phyloP scores from a whole-genome alignment of 2,113 vertebrate genomes.

The Gnathonemus longibarbis region DNA sequence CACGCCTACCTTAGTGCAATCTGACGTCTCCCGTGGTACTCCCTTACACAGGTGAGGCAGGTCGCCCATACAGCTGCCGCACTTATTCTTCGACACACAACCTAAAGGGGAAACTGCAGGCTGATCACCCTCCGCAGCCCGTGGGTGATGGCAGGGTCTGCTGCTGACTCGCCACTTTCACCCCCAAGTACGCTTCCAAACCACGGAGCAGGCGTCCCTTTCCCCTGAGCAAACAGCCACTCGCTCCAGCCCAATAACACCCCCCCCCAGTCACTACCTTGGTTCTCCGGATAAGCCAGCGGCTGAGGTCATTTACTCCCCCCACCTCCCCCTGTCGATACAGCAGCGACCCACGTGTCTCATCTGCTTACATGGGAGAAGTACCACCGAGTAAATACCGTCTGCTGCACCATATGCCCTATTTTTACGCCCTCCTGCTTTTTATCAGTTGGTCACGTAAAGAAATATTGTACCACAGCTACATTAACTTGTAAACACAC shows the following conservation, averaged over 20 bases:
- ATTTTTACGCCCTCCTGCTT: background rate
- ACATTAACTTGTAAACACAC: background rate
- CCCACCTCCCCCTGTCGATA: slow-evolving; percentile 8
- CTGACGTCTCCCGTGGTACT: background rate
- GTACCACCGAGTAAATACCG: background rate
- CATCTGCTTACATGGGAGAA: slow-evolving; percentile 2
- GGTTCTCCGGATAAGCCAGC: slow-evolving; percentile 26
- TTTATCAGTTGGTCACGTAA: background rate
- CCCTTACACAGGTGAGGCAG: background rate
- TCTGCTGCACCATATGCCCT: background rate
- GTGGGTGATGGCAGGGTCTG: background rate
- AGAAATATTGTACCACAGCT: background rate
- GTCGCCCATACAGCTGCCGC: background rate
- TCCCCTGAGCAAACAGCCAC: slow-evolving; percentile 9
- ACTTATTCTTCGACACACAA: background rate
- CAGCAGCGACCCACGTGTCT: slow-evolving; percentile 13
- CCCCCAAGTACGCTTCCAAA: background rate
- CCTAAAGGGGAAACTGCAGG: background rate
- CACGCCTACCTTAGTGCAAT: background rate
- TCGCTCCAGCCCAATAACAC: background rate
- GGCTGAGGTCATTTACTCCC: slow-evolving; percentile 27
- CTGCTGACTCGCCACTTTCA: background rate
- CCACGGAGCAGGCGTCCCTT: background rate
- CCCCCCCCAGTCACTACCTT: background rate
- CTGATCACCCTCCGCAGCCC: background rate